Base-by-base conservation (phyloP, 2,888 invertebrate genomes). In the Seira ritae region DNA sequence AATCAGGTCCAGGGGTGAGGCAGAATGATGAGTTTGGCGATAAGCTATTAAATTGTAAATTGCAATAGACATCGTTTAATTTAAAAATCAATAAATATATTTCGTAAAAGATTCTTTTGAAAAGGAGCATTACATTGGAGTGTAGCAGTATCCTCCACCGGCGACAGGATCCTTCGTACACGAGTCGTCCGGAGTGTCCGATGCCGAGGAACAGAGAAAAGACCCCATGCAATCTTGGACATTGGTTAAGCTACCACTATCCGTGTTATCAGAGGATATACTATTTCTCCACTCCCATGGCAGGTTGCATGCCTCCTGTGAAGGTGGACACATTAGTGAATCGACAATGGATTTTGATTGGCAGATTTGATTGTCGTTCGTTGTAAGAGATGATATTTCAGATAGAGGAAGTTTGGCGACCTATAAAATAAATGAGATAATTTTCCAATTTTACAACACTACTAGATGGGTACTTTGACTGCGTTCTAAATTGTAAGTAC, bases 261-360 rank as follows among this genome's bases (percentile, higher is more conserved):
- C 74, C 6, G 80, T 80, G 31, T 74, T 80, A 10, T 80, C 80
- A 8, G 74, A 69, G 24, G 80, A 80, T n/a, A 69, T 74, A 31
- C 74, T 80, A 24, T 69, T 74, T 46, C 80, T 68, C 80, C 80
- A 80, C 17, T 80, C 80, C 80, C 80, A 80, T 12, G 74, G 80
- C 17, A 80, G 65, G 20, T 80, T 74, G n/a, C 80, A 73, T 19
- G 73, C 55, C n/a, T 80, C 74, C n/a, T 80, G 74, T 4, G 24
- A 24, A n/a, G 60, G 19, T 37, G 50, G 55, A 12, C 79, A 71
- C 19, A 72, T 60, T 4, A 74, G 20, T 0, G 80, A 74, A 2
- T 74, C 80, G 1, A 67, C 55, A 15, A 74, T 66, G 1, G 12
- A 67, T 70, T 80, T 80, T 17, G 74, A 67, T n/a, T n/a, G n/a